These are phyloP conservation scores for Mustela lutreola DNA, from an alignment of 2,113 vertebrate species.

Conservation along the genomic window DNA sequence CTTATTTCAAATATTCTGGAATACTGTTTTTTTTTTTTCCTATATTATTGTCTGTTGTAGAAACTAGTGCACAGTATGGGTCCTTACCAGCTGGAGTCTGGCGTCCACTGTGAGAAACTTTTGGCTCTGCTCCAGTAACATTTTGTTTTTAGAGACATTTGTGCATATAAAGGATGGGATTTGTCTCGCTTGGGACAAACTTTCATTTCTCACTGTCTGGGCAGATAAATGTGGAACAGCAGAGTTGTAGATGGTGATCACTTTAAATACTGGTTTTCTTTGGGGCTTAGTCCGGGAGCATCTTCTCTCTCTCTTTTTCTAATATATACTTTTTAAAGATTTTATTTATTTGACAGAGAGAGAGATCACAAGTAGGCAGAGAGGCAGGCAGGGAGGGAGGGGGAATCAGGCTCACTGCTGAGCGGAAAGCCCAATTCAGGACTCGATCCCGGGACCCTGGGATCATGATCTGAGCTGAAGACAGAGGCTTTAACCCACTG, in stretches of 20 bases:
- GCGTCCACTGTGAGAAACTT: neutral
- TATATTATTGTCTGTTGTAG: neutral
- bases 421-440: too few relatives aligned
- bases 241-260: neutral
- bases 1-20: constrained; percentile 1
- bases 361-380: too few relatives aligned
- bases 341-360: too few relatives aligned
- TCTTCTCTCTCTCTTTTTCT: neutral
- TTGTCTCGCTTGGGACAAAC: neutral
- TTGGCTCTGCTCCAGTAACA: neutral
- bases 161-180: neutral
- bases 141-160: neutral
- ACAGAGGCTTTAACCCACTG: too few relatives aligned
- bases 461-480: too few relatives aligned
- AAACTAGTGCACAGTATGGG: neutral
- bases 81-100: neutral
- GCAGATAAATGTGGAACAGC: neutral
- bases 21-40: neutral
- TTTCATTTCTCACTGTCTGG: neutral
- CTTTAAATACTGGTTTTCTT: neutral
- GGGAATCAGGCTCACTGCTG: too few relatives aligned
- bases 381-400: too few relatives aligned
- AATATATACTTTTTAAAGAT: too few relatives aligned
- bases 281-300: neutral
- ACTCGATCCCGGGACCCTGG: too few relatives aligned